Evolutionary conservation across 2,888 invertebrate genomes (phyloP), one percentile per base, ranked within the genome.

Genomic region (Dorcus hopei): DNA sequence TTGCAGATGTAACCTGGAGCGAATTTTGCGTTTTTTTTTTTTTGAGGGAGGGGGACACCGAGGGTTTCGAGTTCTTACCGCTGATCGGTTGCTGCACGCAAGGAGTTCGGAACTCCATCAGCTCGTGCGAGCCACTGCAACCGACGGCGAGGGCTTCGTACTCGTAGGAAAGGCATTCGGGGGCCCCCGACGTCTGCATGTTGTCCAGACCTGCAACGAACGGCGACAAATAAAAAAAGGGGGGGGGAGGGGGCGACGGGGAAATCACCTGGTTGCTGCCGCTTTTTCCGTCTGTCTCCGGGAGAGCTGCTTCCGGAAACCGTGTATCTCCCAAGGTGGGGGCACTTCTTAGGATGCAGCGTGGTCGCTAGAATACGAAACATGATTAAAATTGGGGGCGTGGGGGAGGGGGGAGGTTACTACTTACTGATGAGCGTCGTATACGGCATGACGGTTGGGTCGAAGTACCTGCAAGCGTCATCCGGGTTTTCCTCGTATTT

Each of bases 381-480:
- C 50, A n/a, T n/a, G n/a, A n/a, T n/a, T n/a, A n/a, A n/a, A n/a
- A n/a, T n/a, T n/a, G 8, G 19, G n/a, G 4, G 19, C n/a, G n/a
- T n/a, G 14, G 14, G 14, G 4, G 4, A 2, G 19, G n/a, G 4
- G 19, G 7, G 11, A 9, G 57, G 54, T 9, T 14, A 47, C 16
- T 64, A 82, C 86, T 83, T 70, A 89, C 89, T 85, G 67, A 88
- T 85, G 23, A 89, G 80, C 0, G 89, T 89, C 56, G 84, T 83
- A 70, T 82, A 87, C 0, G 83, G 82, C 61, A 80, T 78, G 38
- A 72, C 77, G 3, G 75, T 73, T n/a, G 81, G 77, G 62, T 82
- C 81, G 67, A 82, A 82, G 62, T 80, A 80, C 0, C 80, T 75
- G 77, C 89, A 90, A 0, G 89, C 89, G 69, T 88, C 88, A 59